Conservation (phyloP, 2,113 vertebrate genomes). For the Chamaea fasciata region DNA sequence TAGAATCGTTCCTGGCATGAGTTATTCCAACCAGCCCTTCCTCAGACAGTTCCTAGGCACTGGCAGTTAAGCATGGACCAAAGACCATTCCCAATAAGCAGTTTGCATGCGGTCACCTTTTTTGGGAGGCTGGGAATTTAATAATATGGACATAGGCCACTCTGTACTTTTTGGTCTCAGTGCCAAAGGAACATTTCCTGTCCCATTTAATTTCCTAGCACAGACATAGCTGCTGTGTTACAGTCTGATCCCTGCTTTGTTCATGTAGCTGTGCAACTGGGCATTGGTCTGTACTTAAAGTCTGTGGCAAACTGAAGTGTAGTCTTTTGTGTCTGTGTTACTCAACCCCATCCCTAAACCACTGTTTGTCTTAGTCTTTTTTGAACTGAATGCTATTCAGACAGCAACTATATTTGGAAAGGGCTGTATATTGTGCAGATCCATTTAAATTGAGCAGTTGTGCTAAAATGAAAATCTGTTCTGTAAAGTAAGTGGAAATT, state of each 20-base stretch:
- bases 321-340: conserved; percentile 33
- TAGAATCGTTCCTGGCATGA: conserved; percentile 36
- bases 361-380: conserved; percentile 33
- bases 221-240: conserved; percentile 31
- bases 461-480: neutral
- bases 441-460: neutral
- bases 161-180: conserved; percentile 5
- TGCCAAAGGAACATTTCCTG: conserved; percentile 56
- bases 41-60: neutral
- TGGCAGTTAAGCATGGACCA: neutral
- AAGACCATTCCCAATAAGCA: conserved; percentile 28
- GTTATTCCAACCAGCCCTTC: neutral
- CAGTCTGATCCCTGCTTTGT: conserved; percentile 48
- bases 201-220: conserved; percentile 50
- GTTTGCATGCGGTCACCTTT: conserved; percentile 30
- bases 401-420: conserved; percentile 17
- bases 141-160: conserved; percentile 25
- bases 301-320: conserved; percentile 48
- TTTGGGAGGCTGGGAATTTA: conserved; percentile 20
- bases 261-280: conserved; percentile 22
- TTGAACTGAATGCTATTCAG: conserved; percentile 3
- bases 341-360: conserved; percentile 32
- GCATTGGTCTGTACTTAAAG: conserved; percentile 38
- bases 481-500: neutral
- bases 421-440: neutral